These are phyloP conservation scores for Himalopsyche anomala DNA, from an alignment of 2,888 invertebrate genomes.

Conservation along the genomic window DNA sequence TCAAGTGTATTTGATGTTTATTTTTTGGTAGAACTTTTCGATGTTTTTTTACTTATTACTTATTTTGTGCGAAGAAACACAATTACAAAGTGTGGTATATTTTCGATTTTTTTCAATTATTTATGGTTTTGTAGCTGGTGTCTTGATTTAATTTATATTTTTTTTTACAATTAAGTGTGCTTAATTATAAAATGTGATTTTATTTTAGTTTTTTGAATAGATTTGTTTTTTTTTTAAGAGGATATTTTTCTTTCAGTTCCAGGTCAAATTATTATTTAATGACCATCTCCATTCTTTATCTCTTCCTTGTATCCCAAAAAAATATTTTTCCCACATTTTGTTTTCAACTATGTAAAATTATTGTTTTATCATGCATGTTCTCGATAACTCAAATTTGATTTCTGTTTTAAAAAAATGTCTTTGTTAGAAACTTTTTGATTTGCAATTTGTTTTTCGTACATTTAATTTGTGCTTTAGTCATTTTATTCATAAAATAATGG, in stretches of 20 bases:
- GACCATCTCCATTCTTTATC: background rate
- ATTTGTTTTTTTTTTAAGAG: background rate
- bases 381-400: background rate
- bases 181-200: slow-evolving; percentile 24
- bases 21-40: slow-evolving; percentile 28
- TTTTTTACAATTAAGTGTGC: background rate
- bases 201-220: slow-evolving; percentile 35
- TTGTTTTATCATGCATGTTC: background rate
- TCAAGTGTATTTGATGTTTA: slow-evolving; percentile 40
- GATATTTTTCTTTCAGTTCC: slow-evolving; percentile 42
- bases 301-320: background rate
- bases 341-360: background rate
- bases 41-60: slow-evolving; percentile 8
- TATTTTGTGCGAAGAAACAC: slow-evolving; percentile 11
- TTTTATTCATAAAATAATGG: no score
- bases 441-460: no score
- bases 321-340: background rate
- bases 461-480: no score
- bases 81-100: background rate
- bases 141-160: slow-evolving; percentile 31
- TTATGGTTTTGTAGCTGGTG: slow-evolving; percentile 46
- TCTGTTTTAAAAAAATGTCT: background rate
- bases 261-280: slow-evolving; percentile 13
- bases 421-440: no score
- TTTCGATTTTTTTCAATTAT: slow-evolving; percentile 25